phyloP scores from a whole-genome alignment of 1,140 invertebrate species.

The Magallana ariakensis region DNA sequence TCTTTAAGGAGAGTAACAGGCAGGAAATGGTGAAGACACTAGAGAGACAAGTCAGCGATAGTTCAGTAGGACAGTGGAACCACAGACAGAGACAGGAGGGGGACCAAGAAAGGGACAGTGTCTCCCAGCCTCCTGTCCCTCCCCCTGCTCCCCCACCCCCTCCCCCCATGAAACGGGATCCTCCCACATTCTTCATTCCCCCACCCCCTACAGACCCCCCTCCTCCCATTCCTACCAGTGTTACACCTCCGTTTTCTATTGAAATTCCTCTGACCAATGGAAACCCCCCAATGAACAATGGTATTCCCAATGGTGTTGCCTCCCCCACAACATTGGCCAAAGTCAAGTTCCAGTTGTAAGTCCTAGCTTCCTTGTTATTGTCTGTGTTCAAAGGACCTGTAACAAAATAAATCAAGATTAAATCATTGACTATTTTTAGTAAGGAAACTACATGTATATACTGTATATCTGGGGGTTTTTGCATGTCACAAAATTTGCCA shows the following conservation, averaged over 20 bases:
- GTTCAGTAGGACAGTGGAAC: neutral
- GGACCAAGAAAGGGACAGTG: neutral
- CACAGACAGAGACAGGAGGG: conserved; percentile 2
- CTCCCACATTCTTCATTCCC: conserved; percentile 44
- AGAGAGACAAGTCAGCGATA: conserved; percentile 12
- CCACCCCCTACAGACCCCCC: conserved; percentile 44
- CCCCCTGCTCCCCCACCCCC: conserved; percentile 29
- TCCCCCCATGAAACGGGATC: conserved; percentile 29
- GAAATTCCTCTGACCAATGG: conserved; percentile 15
- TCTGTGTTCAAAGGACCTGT: neutral
- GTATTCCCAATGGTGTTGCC: neutral
- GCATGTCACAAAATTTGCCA: too few relatives aligned
- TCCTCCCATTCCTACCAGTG: conserved; percentile 39
- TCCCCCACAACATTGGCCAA: conserved; percentile 13
- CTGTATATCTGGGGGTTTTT: too few relatives aligned
- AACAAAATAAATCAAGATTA: neutral
- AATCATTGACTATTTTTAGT: too few relatives aligned
- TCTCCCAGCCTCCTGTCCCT: neutral
- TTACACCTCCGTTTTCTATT: conserved; percentile 25
- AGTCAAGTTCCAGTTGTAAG: conserved; percentile 49
- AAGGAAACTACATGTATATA: too few relatives aligned
- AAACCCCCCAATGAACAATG: conserved; percentile 18
- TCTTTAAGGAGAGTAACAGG: conserved; percentile 7
- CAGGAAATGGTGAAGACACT: conserved; percentile 6
- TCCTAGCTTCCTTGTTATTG: neutral